These are phyloP conservation scores for Zaprionus bogoriensis DNA, from an alignment of 2,888 invertebrate species.

Conservation along the genomic window DNA sequence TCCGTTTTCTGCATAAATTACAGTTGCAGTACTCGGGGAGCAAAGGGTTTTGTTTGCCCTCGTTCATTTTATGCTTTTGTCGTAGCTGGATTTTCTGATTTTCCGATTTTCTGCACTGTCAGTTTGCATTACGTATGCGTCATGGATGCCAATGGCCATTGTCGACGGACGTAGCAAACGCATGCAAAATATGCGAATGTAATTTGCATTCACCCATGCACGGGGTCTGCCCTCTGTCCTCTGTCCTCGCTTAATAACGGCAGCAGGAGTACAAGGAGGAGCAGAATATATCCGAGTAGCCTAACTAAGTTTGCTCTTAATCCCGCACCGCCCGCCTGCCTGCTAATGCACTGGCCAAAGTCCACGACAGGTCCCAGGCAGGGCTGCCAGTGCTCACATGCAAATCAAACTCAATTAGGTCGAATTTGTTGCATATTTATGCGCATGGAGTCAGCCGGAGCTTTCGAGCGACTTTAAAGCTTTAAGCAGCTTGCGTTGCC, in stretches of 20 bases:
- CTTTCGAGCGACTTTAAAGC: too few species aligned
- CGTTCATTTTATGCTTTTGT: constrained; percentile 24
- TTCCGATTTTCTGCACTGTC: constrained; percentile 63
- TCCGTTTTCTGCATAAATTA: constrained; percentile 59
- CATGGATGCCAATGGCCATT: constrained; percentile 23
- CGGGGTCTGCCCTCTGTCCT: too few species aligned
- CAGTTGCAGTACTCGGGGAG: constrained; percentile 15
- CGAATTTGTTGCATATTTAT: constrained; percentile 31
- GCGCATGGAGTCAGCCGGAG: too few species aligned
- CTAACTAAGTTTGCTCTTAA: constrained; percentile 38
- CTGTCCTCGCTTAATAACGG: neutral
- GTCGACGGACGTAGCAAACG: constrained; percentile 12
- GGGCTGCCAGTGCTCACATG: constrained; percentile 21
- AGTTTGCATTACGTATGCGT: constrained; percentile 64
- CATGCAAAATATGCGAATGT: constrained; percentile 52
- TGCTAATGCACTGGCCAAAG: constrained; percentile 41
- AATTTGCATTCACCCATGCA: constrained; percentile 50
- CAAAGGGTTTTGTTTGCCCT: constrained; percentile 17
- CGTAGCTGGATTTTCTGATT: constrained; percentile 22
- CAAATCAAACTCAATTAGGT: constrained; percentile 42
- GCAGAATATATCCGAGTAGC: constrained; percentile 3
- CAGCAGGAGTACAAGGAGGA: neutral
- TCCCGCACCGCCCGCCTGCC: constrained; percentile 11
- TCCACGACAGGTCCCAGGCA: neutral
- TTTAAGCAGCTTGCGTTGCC: constrained; percentile 15